These are phyloP conservation scores for Thymelicus sylvestris DNA, from an alignment of 2,888 invertebrate species.

Conservation along the genomic window DNA sequence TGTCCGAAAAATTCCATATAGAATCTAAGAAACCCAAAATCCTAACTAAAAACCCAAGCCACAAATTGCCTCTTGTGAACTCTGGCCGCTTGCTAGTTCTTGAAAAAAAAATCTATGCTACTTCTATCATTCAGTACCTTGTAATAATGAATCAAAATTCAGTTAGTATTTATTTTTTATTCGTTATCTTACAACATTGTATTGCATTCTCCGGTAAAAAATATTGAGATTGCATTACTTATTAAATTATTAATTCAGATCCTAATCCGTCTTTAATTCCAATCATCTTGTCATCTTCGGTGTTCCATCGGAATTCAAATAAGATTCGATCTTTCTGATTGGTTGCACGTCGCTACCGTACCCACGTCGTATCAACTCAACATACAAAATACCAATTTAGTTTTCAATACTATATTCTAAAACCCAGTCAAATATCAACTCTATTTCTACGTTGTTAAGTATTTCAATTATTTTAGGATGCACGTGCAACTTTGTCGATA, in stretches of 20 bases:
- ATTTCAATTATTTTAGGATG: not conserved
- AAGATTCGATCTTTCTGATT: constrained; percentile 75
- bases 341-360: constrained; percentile 70
- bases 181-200: not conserved
- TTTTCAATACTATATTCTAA: constrained; percentile 11
- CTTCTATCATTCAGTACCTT: too few species aligned
- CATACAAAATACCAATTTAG: constrained; percentile 44
- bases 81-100: too few species aligned
- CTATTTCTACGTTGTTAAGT: constrained; percentile 22
- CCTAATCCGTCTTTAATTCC: constrained; percentile 26
- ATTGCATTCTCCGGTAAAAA: constrained; percentile 3
- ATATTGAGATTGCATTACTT: constrained; percentile 12
- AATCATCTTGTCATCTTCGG: constrained; percentile 34
- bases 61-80: too few species aligned
- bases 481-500: constrained; percentile 44
- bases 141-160: too few species aligned
- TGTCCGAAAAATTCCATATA: too few species aligned
- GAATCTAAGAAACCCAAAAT: too few species aligned
- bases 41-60: too few species aligned
- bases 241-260: constrained; percentile 20
- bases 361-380: constrained; percentile 52
- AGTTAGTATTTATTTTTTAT: not conserved
- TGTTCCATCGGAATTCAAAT: constrained; percentile 69
- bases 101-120: too few species aligned
- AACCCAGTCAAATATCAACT: constrained; percentile 38